Conservation (phyloP, 2,113 vertebrate genomes). For the Chaetodon auriga region DNA sequence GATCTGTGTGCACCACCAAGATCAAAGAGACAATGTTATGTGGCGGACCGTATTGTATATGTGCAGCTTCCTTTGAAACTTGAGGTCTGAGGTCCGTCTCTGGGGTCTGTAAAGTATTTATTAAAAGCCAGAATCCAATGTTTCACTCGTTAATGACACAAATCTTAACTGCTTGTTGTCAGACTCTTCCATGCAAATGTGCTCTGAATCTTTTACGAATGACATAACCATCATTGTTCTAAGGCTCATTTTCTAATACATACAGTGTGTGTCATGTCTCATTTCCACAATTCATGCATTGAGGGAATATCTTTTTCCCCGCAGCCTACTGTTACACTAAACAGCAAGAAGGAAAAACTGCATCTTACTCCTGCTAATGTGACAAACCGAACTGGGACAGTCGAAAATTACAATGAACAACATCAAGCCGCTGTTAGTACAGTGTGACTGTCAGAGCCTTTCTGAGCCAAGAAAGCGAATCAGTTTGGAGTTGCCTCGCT, state of each 20-base stretch:
- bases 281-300: constrained; percentile 41
- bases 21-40: constrained; percentile 46
- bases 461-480: neutral
- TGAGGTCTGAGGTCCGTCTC: constrained; percentile 26
- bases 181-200: constrained; percentile 38
- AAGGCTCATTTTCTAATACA: constrained; percentile 40
- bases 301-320: constrained; percentile 29
- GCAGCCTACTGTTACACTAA: constrained; percentile 23
- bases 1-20: constrained; percentile 38
- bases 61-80: constrained; percentile 35
- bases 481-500: neutral
- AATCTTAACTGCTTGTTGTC: constrained; percentile 27
- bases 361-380: constrained; percentile 26
- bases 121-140: constrained; percentile 23
- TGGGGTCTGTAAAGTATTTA: constrained; percentile 36
- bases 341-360: constrained; percentile 21
- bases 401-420: constrained; percentile 41
- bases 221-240: constrained; percentile 33
- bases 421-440: constrained; percentile 22
- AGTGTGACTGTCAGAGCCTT: constrained; percentile 16
- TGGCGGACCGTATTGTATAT: constrained; percentile 18
- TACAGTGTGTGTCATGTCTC: constrained; percentile 32
- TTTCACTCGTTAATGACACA: constrained; percentile 39
- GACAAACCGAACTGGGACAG: constrained; percentile 20
- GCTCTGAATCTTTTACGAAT: constrained; percentile 41